These are phyloP conservation scores for Pelochelys cantorii DNA, from an alignment of 2,797 vertebrate species.

Conservation along the genomic window DNA sequence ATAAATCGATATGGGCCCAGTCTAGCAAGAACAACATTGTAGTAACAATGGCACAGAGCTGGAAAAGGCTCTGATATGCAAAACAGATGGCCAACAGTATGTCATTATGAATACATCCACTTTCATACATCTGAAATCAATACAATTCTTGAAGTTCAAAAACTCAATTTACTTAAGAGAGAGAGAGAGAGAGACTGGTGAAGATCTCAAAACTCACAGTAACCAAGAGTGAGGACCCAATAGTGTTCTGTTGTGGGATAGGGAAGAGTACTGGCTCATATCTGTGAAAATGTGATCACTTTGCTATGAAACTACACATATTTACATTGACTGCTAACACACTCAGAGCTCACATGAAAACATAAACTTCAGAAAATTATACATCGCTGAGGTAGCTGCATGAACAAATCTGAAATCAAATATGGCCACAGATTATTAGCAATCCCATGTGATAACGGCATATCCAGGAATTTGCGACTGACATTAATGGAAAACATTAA, in stretches of 20 bases:
- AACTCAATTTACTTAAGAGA: neutral
- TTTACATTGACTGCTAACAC: neutral
- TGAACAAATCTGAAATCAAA: neutral
- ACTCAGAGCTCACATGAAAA: neutral
- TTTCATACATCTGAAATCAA: constrained; percentile 14
- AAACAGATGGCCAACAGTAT: neutral
- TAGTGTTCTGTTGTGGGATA: neutral
- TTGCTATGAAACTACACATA: neutral
- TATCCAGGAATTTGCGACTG: neutral
- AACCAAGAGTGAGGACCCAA: neutral
- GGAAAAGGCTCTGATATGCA: neutral
- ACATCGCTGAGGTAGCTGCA: neutral
- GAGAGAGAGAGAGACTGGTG: neutral
- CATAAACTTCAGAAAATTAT: neutral
- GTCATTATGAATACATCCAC: neutral
- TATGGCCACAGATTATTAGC: neutral
- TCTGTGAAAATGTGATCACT: neutral
- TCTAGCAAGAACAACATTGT: neutral
- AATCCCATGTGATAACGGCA: neutral
- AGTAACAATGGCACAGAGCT: neutral
- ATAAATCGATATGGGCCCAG: neutral
- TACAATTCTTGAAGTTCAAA: neutral
- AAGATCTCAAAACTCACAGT: neutral
- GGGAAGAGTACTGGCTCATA: rapidly evolving
- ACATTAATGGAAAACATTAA: neutral